Evolutionary conservation across 1,140 invertebrate species (phyloP).

Genomic region (Drosophila albomicans): DNA sequence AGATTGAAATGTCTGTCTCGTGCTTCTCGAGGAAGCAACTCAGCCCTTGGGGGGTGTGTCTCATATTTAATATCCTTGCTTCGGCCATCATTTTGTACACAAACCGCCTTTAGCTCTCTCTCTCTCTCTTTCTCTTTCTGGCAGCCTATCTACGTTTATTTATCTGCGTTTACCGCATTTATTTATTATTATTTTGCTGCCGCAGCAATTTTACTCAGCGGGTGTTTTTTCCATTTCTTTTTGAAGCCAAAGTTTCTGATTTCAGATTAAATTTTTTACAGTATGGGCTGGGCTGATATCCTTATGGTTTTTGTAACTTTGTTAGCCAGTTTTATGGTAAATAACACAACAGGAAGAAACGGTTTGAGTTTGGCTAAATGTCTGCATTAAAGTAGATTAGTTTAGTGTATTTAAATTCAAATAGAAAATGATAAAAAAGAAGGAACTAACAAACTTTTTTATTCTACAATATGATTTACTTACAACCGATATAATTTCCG

Average conservation of each 20-base stretch:
- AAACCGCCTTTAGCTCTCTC: neutral
- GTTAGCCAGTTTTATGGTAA: neutral
- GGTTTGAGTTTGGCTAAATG: neutral
- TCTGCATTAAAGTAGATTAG: neutral
- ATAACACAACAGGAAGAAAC: neutral
- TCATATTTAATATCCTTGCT: conserved; percentile 29
- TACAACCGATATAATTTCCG: no score
- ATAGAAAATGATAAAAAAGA: no score
- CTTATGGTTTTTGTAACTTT: neutral
- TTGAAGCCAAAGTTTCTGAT: neutral
- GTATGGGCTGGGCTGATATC: neutral
- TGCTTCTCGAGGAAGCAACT: neutral
- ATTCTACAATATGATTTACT: no score
- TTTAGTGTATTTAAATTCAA: no score
- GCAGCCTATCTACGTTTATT: conserved; percentile 1
- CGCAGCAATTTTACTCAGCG: neutral
- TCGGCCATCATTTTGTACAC: neutral
- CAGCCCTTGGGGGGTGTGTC: neutral
- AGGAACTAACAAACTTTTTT: no score
- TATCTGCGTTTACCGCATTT: neutral
- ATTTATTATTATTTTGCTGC: neutral
- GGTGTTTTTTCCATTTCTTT: neutral
- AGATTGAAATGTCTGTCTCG: conserved; percentile 3
- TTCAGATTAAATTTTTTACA: neutral
- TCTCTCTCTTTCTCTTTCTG: neutral